Evolutionary conservation across 2,888 invertebrate genomes (phyloP), one percentile per base, ranked within the genome.

Genomic region (Megamerina dolium): DNA sequence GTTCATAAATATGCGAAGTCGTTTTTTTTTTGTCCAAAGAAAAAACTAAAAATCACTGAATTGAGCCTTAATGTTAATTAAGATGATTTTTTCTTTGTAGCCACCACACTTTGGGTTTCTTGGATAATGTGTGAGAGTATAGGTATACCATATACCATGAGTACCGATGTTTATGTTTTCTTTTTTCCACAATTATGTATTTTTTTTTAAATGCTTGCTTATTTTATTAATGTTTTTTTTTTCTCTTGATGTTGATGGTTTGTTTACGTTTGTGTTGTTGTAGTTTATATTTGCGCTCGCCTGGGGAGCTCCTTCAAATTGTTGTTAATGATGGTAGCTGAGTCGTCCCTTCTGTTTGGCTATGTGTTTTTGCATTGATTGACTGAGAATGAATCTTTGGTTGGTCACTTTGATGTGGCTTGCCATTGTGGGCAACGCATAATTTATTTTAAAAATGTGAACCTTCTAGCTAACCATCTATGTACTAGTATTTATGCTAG

Each of bases 331-430:
- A 46, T 46, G 46, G n/a, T n/a, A n/a, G n/a, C n/a, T n/a, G n/a
- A n/a, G n/a, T 37, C 33, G 40, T 30, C 35, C n/a, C 42, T 26
- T 27, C 35, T 35, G 20, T 42, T 34, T 16, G 34, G 18, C 14
- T 37, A 21, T n/a, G 16, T 37, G 41, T 37, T 45, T 35, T 17
- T 42, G 35, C 51, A 49, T 55, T 55, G 54, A 52, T 49, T 54
- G 48, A 54, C 52, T n/a, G n/a, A n/a, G n/a, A n/a, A n/a, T n/a
- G n/a, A n/a, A n/a, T n/a, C n/a, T n/a, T n/a, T n/a, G n/a, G n/a
- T n/a, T 51, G 64, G 66, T 60, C 64, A 64, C 65, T 65, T 65
- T 65, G 65, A 65, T 65, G 65, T 65, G 64, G 66, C 56, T 37
- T 50, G 50, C 57, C 55, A 55, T 52, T 59, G 57, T 57, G 66